These are phyloP conservation scores for Elaeidobius kamerunicus DNA, from an alignment of 2,888 invertebrate genomes.

Conservation along the genomic window DNA sequence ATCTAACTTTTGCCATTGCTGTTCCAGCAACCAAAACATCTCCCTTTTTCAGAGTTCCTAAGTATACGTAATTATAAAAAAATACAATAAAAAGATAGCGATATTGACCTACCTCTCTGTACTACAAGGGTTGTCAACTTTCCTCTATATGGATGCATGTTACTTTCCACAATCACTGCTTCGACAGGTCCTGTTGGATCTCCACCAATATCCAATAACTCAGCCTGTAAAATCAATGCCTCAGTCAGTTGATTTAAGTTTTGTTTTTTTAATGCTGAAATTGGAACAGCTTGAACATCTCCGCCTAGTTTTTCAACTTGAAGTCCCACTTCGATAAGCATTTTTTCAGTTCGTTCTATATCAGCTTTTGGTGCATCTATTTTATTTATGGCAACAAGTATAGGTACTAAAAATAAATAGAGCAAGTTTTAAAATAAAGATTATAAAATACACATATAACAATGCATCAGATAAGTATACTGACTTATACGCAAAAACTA, in stretches of 20 bases:
- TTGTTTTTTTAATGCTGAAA: constrained; percentile 84
- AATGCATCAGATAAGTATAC: background rate
- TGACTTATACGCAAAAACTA: background rate
- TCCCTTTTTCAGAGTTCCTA: constrained; percentile 77
- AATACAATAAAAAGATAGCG: background rate
- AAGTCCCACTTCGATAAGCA: constrained; percentile 75
- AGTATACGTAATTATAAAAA: too few relatives aligned
- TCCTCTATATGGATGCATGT: constrained; percentile 64
- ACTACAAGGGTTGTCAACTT: constrained; percentile 82
- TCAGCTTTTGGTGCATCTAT: constrained; percentile 90
- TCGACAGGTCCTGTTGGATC: constrained; percentile 84
- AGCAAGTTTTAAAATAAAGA: too few relatives aligned
- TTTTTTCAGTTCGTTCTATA: constrained; percentile 76
- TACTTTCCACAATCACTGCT: constrained; percentile 87
- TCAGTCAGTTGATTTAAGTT: constrained; percentile 79
- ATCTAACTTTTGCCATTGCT: constrained; percentile 80
- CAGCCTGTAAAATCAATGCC: constrained; percentile 78
- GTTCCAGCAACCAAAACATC: constrained; percentile 76
- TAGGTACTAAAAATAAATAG: constrained; percentile 71
- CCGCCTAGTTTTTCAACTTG: constrained; percentile 87
- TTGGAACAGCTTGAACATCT: constrained; percentile 84
- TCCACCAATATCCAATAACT: constrained; percentile 81
- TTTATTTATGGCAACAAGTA: constrained; percentile 97
- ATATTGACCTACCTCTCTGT: constrained; percentile 55
- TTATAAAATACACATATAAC: background rate